Conservation (phyloP, 2,888 invertebrate genomes). For the Calliopum simillimum region DNA sequence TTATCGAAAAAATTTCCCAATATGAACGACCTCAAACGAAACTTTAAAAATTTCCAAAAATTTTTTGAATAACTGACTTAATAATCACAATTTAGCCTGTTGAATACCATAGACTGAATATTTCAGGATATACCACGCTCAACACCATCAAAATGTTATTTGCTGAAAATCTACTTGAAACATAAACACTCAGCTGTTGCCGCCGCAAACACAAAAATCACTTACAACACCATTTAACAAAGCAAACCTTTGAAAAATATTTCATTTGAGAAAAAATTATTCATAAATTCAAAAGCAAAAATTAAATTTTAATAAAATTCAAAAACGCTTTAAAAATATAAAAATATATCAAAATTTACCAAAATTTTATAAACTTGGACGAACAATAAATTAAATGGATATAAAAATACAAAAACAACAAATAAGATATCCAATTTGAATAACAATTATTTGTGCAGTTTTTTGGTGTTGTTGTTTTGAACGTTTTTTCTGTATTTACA, state of each 20-base stretch:
- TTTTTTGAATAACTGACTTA: no score
- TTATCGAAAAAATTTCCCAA: no score
- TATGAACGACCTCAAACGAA: no score
- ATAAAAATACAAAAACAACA: conserved; percentile 35
- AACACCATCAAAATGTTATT: no score
- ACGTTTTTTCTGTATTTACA: conserved; percentile 37
- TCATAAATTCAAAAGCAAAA: conserved; percentile 47
- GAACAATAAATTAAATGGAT: conserved; percentile 41
- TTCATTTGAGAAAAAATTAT: conserved; percentile 40
- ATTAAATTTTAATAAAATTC: conserved; percentile 49
- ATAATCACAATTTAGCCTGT: no score
- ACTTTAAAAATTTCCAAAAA: no score
- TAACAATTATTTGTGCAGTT: conserved; percentile 42
- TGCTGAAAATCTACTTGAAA: neutral
- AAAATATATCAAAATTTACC: conserved; percentile 47
- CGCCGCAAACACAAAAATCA: neutral
- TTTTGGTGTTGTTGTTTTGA: conserved; percentile 48
- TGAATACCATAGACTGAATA: no score
- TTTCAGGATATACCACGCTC: no score
- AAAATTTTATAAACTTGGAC: conserved; percentile 41
- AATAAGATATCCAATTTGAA: conserved; percentile 40
- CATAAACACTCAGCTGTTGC: neutral
- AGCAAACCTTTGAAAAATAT: conserved; percentile 37
- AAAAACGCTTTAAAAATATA: conserved; percentile 48
- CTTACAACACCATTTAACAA: conserved; percentile 5